These are phyloP conservation scores for Ommatoiulus sabulosus DNA, from an alignment of 2,888 invertebrate genomes.

Conservation along the genomic window DNA sequence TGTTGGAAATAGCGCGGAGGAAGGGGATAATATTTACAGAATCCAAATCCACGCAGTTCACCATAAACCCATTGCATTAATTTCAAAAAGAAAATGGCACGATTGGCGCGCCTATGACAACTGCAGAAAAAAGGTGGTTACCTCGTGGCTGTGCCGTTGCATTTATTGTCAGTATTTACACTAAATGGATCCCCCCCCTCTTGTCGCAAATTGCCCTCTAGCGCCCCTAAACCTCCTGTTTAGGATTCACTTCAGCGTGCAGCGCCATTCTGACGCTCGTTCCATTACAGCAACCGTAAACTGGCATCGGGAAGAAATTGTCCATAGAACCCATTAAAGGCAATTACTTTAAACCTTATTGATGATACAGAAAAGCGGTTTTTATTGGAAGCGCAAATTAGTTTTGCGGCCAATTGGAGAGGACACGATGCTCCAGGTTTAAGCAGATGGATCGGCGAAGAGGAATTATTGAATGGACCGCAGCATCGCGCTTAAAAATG, in stretches of 20 bases:
- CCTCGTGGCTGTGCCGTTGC: background rate
- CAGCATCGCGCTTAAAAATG: background rate
- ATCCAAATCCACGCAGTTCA: constrained; percentile 22
- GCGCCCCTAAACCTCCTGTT: constrained; percentile 14
- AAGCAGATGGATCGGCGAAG: background rate
- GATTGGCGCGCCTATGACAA: background rate
- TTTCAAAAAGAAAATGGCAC: constrained; percentile 7
- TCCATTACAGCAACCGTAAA: background rate
- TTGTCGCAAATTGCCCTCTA: constrained; percentile 21
- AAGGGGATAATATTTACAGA: background rate
- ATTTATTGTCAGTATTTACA: constrained; percentile 25
- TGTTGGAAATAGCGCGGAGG: background rate
- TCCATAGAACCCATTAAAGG: constrained; percentile 27
- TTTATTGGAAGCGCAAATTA: constrained; percentile 36
- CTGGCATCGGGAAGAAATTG: constrained; percentile 15
- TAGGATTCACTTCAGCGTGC: constrained; percentile 28
- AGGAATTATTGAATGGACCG: background rate
- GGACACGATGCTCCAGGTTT: background rate
- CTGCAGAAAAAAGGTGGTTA: background rate
- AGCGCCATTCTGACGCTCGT: background rate
- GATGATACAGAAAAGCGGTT: constrained; percentile 19
- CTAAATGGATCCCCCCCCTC: constrained; percentile 9
- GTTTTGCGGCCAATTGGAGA: constrained; percentile 37
- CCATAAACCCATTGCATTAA: constrained; percentile 18
- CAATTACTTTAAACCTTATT: constrained; percentile 27